Evolutionary conservation across 2,888 invertebrate species (phyloP).

Genomic region (Lithophane ornitopus): DNA sequence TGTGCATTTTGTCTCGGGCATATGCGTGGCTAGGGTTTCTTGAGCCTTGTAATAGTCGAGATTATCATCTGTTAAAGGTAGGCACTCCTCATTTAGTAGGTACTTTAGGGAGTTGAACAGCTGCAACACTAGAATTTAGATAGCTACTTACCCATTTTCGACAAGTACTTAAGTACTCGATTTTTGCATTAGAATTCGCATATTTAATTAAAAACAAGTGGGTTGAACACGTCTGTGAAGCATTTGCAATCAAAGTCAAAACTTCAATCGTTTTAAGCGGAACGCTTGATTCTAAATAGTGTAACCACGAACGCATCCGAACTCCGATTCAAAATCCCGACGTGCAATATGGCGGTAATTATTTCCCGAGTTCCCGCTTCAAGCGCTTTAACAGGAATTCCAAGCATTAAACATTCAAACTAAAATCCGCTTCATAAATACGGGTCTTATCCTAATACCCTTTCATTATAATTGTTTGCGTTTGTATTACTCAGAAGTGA

Average conservation of each 20-base stretch:
- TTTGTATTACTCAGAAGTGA: constrained; percentile 56
- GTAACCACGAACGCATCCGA: constrained; percentile 36
- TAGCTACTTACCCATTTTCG: not conserved
- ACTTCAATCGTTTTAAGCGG: constrained; percentile 14
- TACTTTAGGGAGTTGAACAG: not conserved
- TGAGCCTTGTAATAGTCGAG: not conserved
- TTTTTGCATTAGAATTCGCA: not conserved
- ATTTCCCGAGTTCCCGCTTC: constrained; percentile 53
- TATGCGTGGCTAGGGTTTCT: not conserved
- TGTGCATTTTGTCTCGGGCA: constrained; percentile 16
- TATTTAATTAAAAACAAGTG: not conserved
- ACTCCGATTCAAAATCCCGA: constrained; percentile 41
- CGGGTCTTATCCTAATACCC: constrained; percentile 62
- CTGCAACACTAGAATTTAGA: not conserved
- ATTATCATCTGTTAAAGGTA: not conserved
- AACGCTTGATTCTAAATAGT: constrained; percentile 35
- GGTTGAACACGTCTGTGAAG: not conserved
- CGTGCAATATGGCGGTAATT: constrained; percentile 52
- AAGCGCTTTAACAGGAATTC: constrained; percentile 56
- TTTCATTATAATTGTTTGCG: constrained; percentile 62
- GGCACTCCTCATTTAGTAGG: not conserved
- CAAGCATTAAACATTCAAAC: constrained; percentile 60
- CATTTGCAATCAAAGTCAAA: constrained; percentile 27
- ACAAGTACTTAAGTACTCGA: not conserved
- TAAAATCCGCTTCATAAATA: constrained; percentile 64